phyloP scores from a whole-genome alignment of 2,113 vertebrate species.

The Cyphomyrus discorhynchus region DNA sequence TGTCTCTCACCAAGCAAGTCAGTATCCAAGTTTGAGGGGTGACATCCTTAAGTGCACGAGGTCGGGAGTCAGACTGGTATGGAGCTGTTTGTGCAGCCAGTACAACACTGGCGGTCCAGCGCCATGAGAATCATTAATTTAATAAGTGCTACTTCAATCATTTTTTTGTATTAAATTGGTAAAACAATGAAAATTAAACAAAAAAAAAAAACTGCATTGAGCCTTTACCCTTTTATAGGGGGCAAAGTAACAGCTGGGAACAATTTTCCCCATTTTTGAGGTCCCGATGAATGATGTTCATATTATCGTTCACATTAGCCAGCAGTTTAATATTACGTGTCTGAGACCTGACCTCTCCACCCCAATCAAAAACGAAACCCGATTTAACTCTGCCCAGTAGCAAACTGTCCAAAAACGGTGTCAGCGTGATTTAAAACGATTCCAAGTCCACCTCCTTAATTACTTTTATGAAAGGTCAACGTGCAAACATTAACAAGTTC shows the following conservation, averaged over 20 bases:
- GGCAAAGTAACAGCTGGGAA: neutral
- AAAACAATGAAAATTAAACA: neutral
- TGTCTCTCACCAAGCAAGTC: neutral
- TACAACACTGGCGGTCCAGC: neutral
- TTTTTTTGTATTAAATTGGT: neutral
- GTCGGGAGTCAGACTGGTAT: neutral
- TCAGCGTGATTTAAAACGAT: neutral
- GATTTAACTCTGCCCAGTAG: neutral
- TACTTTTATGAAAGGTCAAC: neutral
- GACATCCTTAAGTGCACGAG: neutral
- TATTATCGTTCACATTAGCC: slow-evolving; percentile 5
- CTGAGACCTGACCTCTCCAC: neutral
- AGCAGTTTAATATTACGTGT: neutral
- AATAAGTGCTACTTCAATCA: neutral
- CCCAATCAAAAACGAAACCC: slow-evolving; percentile 1
- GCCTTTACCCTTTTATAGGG: neutral
- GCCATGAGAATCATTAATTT: neutral
- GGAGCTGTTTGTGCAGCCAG: neutral
- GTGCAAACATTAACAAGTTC: slow-evolving; percentile 1
- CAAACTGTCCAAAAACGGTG: neutral
- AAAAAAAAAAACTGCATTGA: neutral
- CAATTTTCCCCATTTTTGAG: neutral
- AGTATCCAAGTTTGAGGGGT: neutral
- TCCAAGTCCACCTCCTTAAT: neutral
- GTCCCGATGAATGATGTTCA: neutral